phyloP scores from a whole-genome alignment of 2,113 vertebrate species.

The Colius striatus region DNA sequence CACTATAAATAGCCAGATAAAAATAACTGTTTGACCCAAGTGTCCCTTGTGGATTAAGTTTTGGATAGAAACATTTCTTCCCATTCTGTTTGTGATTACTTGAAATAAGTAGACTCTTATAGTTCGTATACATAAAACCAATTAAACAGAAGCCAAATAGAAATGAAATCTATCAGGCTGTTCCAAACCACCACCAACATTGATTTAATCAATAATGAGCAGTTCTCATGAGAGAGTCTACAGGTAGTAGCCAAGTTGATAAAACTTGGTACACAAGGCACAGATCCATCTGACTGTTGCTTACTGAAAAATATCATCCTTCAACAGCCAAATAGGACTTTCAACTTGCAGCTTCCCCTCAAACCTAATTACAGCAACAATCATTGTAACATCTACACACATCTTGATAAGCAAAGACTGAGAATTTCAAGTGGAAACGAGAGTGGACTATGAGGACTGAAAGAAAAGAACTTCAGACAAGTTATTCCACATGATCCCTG shows the following conservation, averaged over 20 bases:
- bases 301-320: not conserved
- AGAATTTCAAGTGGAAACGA: not conserved
- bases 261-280: not conserved
- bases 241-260: not conserved
- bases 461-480: not conserved
- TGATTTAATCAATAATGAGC: not conserved
- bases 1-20: not conserved
- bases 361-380: not conserved
- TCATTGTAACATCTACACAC: not conserved
- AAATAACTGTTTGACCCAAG: constrained; percentile 15
- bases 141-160: constrained; percentile 13
- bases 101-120: constrained; percentile 38
- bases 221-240: not conserved
- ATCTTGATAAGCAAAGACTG: not conserved
- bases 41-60: not conserved
- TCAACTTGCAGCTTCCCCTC: not conserved
- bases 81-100: not conserved
- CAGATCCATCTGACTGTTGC: not conserved
- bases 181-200: not conserved
- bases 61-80: constrained; percentile 26
- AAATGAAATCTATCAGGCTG: constrained; percentile 14
- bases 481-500: not conserved
- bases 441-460: not conserved
- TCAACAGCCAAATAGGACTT: not conserved
- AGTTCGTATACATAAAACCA: not conserved